Evolutionary conservation across 2,797 vertebrate species (phyloP).

Genomic region (Tadarida brasiliensis): DNA sequence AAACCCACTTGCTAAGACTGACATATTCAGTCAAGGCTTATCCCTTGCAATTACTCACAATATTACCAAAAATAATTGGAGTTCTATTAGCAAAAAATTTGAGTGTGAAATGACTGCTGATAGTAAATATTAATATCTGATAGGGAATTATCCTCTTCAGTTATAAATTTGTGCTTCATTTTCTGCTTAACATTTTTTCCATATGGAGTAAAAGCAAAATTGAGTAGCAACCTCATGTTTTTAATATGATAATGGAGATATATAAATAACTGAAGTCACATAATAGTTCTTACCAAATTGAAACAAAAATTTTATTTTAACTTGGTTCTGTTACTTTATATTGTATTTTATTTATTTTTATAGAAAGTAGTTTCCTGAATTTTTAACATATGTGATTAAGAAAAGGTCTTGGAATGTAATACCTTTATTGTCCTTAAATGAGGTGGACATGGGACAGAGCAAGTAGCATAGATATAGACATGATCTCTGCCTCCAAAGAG

Average conservation of each 20-base stretch:
- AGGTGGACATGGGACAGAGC: accelerated
- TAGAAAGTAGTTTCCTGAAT: neutral
- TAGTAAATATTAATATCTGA: neutral
- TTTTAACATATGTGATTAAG: neutral
- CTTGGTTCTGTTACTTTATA: neutral
- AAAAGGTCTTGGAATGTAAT: neutral
- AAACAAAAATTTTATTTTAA: neutral
- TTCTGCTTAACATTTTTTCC: neutral
- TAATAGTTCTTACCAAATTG: neutral
- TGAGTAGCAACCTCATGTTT: neutral
- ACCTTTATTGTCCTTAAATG: neutral
- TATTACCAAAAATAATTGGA: neutral
- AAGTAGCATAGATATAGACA: neutral
- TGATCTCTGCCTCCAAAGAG: neutral
- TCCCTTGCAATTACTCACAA: neutral
- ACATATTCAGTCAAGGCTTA: neutral
- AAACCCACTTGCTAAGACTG: neutral
- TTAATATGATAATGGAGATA: neutral
- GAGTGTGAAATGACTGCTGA: neutral
- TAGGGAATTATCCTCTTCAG: neutral
- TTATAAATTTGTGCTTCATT: neutral
- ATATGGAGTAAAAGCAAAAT: neutral
- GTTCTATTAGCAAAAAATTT: neutral
- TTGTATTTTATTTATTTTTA: neutral
- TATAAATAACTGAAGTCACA: neutral